Evolutionary conservation across 2,888 invertebrate genomes (phyloP), one percentile per base, ranked within the genome.

Genomic region (Entomobrya multifasciata): DNA sequence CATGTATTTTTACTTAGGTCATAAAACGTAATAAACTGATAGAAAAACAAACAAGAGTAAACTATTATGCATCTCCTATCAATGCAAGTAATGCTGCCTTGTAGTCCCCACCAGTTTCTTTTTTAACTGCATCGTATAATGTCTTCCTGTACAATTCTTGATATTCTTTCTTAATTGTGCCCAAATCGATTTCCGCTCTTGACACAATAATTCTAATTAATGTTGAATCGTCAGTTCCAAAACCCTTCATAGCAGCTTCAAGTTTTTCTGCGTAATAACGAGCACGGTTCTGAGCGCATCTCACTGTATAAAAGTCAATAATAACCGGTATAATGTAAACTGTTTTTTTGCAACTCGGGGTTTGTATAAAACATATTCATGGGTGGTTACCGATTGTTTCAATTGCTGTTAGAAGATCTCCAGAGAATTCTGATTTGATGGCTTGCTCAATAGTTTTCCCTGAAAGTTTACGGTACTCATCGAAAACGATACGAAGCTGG

Each of bases 371-470:
- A n/a, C n/a, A n/a, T n/a, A n/a, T n/a, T n/a, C n/a, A n/a, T n/a
- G n/a, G n/a, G n/a, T n/a, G n/a, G n/a, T n/a, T 20, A 67, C 88
- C 86, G 87, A 96, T 95, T 60, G 96, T 95, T 27, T 95, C 93
- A 92, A 95, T 94, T 0, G 95, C 96, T 2, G 95, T 94, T 90
- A 94, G 93, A 47, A 96, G 92, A 89, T 95, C 95, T 0, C 95
- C 96, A 87, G 92, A 91, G 89, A 92, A 91, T 89, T 92, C 92
- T 0, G 94, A 94, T 92, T 95, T 94, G 92, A 96, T 94, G 77
- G 95, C 95, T 91, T 96, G 95, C 92, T 95, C 95, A 90, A 96
- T 94, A 89, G 95, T 95, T 92, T 95, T 94, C 0, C 96, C 96
- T 0, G 96, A 94, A 13, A 96, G 92, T 88, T 94, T 94, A 92